These are phyloP conservation scores for Coelogynopora nodosa DNA, from an alignment of 2,888 invertebrate species.

Conservation along the genomic window DNA sequence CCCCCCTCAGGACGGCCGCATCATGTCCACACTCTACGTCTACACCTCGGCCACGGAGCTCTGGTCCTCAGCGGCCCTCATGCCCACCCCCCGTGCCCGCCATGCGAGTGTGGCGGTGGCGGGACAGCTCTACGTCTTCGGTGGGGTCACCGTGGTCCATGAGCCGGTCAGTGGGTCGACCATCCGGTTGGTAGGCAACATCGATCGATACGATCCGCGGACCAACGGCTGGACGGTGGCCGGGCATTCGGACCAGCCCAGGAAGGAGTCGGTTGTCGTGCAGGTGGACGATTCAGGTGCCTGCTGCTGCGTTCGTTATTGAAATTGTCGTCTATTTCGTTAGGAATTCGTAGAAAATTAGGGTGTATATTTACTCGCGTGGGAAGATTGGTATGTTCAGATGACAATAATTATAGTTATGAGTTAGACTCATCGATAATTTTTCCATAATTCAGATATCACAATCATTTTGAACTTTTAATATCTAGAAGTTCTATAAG, in stretches of 20 bases:
- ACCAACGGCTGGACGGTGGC: not conserved
- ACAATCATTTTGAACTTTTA: no score
- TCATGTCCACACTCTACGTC: conserved; percentile 8
- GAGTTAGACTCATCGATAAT: no score
- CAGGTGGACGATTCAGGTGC: conserved; percentile 2
- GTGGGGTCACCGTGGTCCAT: conserved; percentile 27
- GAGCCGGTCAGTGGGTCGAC: not conserved
- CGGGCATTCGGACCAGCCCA: not conserved
- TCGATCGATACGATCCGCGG: not conserved
- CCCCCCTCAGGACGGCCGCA: not conserved
- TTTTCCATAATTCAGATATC: no score
- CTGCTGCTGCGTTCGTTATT: no score
- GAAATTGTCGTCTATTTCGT: no score
- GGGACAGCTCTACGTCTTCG: conserved; percentile 28
- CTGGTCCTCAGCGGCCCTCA: conserved; percentile 54
- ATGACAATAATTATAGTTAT: no score
- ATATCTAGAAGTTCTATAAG: no score
- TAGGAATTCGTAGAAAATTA: no score
- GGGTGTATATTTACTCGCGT: no score
- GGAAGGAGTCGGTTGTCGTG: not conserved
- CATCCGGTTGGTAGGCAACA: not conserved
- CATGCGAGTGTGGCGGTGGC: conserved; percentile 53
- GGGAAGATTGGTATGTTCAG: no score
- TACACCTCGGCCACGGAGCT: not conserved
- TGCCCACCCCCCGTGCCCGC: conserved; percentile 57